These are phyloP conservation scores for Lerista edwardsae DNA, from an alignment of 2,797 vertebrate genomes.

Conservation along the genomic window DNA sequence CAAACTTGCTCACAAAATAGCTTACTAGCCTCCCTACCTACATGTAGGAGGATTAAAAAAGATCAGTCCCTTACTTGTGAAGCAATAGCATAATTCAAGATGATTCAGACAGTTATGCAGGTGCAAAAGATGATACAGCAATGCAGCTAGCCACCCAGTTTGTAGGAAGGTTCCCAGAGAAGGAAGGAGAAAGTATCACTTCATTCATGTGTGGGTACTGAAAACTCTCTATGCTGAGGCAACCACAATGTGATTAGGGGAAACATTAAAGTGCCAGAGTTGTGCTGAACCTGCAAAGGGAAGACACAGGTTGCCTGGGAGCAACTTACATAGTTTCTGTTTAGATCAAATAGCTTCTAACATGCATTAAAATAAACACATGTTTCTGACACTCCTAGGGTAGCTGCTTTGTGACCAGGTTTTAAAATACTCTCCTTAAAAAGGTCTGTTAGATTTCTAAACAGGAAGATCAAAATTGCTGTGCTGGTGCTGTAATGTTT, in stretches of 20 bases:
- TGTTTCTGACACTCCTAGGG: slow-evolving; percentile 15
- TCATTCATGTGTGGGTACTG: background rate
- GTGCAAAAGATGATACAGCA: background rate
- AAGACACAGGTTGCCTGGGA: background rate
- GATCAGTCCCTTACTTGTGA: background rate
- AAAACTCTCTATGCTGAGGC: background rate
- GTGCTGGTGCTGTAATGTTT: slow-evolving; percentile 30
- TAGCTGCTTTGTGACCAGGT: slow-evolving; percentile 45
- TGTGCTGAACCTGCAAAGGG: background rate
- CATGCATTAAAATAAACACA: background rate
- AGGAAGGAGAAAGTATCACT: background rate
- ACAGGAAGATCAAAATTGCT: slow-evolving; percentile 68
- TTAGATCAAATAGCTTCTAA: background rate
- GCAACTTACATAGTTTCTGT: background rate
- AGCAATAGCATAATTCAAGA: background rate
- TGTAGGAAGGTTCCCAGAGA: too few relatives aligned
- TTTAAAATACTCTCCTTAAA: slow-evolving; percentile 69
- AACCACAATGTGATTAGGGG: too few relatives aligned
- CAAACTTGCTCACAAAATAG: background rate
- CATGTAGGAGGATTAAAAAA: background rate
- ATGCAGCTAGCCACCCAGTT: too few relatives aligned
- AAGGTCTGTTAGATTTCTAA: slow-evolving; percentile 66
- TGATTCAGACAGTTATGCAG: background rate
- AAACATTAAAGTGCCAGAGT: too few relatives aligned
- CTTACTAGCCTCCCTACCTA: background rate